Conservation (phyloP, 2,797 vertebrate species). For the Dryobates pubescens region DNA sequence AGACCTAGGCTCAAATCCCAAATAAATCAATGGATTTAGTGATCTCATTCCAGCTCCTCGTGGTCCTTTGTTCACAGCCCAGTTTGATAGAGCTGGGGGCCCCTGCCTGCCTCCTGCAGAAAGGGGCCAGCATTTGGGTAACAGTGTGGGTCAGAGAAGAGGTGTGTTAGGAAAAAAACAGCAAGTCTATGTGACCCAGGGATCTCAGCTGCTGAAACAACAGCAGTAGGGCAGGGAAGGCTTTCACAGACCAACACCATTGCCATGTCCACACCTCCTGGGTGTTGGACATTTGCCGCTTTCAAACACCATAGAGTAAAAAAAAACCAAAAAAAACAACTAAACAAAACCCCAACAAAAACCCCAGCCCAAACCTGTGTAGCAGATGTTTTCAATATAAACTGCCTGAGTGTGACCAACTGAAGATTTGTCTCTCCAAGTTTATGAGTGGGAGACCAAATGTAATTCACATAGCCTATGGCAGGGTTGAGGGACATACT, state of each 20-base stretch:
- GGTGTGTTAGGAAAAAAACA: background rate
- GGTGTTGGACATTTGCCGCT: background rate
- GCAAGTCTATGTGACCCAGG: background rate
- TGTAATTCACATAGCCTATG: background rate
- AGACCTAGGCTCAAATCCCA: slow-evolving; percentile 27
- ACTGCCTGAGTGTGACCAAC: background rate
- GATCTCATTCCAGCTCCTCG: slow-evolving; percentile 43
- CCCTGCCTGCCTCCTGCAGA: background rate
- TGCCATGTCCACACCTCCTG: background rate
- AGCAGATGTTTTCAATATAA: background rate
- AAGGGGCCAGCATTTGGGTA: background rate
- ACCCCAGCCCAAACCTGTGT: no score
- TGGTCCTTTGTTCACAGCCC: background rate
- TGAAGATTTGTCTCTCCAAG: background rate
- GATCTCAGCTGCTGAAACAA: background rate
- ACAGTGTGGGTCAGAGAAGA: background rate
- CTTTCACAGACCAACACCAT: background rate
- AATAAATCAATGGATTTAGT: slow-evolving; percentile 45
- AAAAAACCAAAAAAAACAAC: background rate
- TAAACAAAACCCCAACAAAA: background rate
- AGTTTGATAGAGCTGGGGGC: fast-evolving
- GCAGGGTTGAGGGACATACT: background rate
- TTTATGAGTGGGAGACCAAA: background rate
- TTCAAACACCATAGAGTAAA: background rate
- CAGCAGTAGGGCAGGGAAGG: background rate